phyloP scores from a whole-genome alignment of 1,140 invertebrate genomes.

The Bombus sylvicola region DNA sequence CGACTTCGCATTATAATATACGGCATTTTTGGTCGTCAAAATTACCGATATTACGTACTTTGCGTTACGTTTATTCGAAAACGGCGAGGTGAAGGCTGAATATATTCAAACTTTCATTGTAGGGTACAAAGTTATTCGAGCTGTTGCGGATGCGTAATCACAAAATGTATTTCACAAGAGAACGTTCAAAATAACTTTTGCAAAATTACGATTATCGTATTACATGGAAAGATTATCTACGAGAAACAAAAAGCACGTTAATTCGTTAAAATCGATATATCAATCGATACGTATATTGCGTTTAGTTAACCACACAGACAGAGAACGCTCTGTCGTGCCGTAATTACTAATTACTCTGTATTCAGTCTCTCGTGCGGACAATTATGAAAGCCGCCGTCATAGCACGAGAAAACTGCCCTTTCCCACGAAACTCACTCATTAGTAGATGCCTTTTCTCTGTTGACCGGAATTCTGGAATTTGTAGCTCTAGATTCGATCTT shows the following conservation, averaged over 20 bases:
- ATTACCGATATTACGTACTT: too few species aligned
- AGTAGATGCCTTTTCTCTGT: constrained; percentile 39
- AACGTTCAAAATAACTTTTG: not conserved
- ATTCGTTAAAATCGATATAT: constrained; percentile 35
- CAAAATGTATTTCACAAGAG: not conserved
- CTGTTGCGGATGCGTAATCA: too few species aligned
- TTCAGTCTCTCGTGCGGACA: constrained; percentile 41
- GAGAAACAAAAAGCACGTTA: not conserved
- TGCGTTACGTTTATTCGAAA: too few species aligned
- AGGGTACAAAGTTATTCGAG: not conserved
- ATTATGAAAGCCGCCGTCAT: constrained; percentile 16
- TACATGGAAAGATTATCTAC: not conserved
- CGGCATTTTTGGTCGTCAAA: too few species aligned
- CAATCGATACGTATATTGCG: not conserved
- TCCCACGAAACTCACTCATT: constrained; percentile 51
- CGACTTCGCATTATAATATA: too few species aligned
- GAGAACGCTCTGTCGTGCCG: constrained; percentile 44
- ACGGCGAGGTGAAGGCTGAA: too few species aligned
- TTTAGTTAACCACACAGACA: constrained; percentile 14
- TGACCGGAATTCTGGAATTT: constrained; percentile 43
- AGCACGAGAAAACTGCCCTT: constrained; percentile 44
- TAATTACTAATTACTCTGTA: constrained; percentile 58
- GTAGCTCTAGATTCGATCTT: constrained; percentile 1
- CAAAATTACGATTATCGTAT: not conserved
- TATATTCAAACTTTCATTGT: too few species aligned